These are phyloP conservation scores for Megalops cyprinoides DNA, from an alignment of 2,797 vertebrate species.

Conservation along the genomic window DNA sequence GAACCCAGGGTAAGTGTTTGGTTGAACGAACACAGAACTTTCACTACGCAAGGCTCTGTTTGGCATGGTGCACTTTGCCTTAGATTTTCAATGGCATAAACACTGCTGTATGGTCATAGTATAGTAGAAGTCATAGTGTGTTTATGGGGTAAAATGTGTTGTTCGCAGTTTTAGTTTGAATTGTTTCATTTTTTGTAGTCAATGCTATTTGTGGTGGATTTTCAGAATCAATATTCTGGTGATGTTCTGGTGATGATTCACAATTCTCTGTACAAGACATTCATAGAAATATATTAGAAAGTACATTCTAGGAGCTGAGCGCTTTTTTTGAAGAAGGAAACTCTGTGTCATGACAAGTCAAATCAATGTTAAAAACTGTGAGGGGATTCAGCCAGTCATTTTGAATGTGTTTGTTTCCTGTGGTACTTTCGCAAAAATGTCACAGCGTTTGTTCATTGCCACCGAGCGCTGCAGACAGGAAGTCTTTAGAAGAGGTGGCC, in stretches of 20 bases:
- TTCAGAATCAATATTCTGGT: conserved; percentile 10
- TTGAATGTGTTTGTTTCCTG: conserved; percentile 1
- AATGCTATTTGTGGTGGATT: not conserved
- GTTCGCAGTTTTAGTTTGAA: not conserved
- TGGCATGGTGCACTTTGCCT: too few relatives aligned
- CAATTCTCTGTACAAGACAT: not conserved
- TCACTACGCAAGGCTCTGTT: too few relatives aligned
- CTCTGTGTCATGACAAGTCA: not conserved
- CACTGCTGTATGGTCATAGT: too few relatives aligned
- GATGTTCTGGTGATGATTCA: conserved; percentile 5
- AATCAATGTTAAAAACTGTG: not conserved
- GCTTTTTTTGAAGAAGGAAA: not conserved
- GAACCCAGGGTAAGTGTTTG: too few relatives aligned
- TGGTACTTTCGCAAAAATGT: not conserved
- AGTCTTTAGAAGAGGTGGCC: too few relatives aligned
- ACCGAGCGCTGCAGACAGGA: too few relatives aligned
- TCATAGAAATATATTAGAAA: conserved; percentile 15
- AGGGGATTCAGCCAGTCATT: not conserved
- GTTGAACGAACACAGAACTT: too few relatives aligned
- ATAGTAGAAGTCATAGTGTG: too few relatives aligned
- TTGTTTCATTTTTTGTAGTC: not conserved
- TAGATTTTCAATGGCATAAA: too few relatives aligned
- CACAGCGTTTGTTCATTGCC: not conserved
- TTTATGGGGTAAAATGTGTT: too few relatives aligned
- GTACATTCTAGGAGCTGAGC: not conserved